phyloP scores from a whole-genome alignment of 2,797 vertebrate genomes.

The Euthynnus affinis region DNA sequence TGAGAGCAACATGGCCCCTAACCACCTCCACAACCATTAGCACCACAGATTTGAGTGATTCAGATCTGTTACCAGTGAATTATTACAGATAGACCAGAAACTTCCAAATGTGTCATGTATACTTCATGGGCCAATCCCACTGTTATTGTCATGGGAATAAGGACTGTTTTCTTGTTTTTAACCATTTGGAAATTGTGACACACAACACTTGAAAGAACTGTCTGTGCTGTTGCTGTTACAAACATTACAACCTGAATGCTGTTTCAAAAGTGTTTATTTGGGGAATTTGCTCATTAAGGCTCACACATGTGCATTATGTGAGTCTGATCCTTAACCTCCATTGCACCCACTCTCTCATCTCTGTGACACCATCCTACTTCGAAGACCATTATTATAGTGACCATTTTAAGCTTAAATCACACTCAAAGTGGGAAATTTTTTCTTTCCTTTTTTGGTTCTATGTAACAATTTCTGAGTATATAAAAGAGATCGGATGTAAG shows the following conservation, averaged over 20 bases:
- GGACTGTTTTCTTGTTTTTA: constrained; percentile 1
- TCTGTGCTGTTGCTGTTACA: neutral
- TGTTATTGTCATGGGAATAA: constrained; percentile 25
- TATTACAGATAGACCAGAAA: constrained; percentile 20
- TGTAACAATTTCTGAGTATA: neutral
- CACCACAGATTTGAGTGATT: constrained; percentile 61
- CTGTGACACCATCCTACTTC: neutral
- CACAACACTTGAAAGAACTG: neutral
- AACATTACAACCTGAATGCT: neutral
- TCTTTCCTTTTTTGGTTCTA: neutral
- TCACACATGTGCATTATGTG: neutral
- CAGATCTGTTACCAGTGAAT: constrained; percentile 30
- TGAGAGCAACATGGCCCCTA: constrained; percentile 42
- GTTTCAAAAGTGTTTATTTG: neutral
- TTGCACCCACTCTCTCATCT: neutral
- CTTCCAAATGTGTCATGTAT: constrained; percentile 58
- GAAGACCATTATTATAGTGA: neutral
- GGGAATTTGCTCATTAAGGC: neutral
- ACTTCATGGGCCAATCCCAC: constrained; percentile 55
- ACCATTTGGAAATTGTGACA: constrained; percentile 27
- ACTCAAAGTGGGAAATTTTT: neutral
- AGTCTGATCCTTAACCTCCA: neutral
- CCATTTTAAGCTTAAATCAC: too few relatives aligned
- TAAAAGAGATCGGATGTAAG: neutral
- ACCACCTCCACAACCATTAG: constrained; percentile 46